Percentiles rank a stretch among this genome's conserved stretches.
Conservation (phyloP, 1,140 invertebrate species). For the Drosophila trapezifrons region DNA sequence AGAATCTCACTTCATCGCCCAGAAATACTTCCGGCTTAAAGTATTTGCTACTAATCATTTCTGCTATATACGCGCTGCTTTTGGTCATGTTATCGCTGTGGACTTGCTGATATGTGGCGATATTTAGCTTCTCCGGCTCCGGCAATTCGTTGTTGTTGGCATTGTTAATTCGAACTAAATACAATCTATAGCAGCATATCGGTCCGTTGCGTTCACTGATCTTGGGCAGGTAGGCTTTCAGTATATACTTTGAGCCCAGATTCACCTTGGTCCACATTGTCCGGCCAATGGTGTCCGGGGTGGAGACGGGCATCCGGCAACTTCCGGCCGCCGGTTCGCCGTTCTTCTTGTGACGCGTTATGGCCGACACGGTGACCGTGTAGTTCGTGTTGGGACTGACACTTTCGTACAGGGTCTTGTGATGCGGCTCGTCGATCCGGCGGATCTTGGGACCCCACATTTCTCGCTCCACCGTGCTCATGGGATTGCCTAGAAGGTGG, state of each 20-base stretch:
- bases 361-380: constrained; percentile 88
- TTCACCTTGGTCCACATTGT: constrained; percentile 90
- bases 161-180: constrained; percentile 89
- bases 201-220: constrained; percentile 93
- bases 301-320: constrained; percentile 87
- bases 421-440: constrained; percentile 85
- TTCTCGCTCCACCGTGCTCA: constrained; percentile 85
- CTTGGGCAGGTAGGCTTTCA: constrained; percentile 89
- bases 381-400: constrained; percentile 92
- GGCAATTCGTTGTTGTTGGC: constrained; percentile 87
- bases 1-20: constrained; percentile 86
- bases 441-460: constrained; percentile 87
- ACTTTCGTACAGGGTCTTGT: constrained; percentile 73
- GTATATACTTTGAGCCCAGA: constrained; percentile 88
- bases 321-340: constrained; percentile 87
- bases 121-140: constrained; percentile 87
- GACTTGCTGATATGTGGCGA: constrained; percentile 90
- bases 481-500: constrained; percentile 86
- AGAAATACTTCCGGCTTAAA: constrained; percentile 87
- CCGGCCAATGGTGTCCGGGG: constrained; percentile 87
- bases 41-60: constrained; percentile 89
- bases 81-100: constrained; percentile 85
- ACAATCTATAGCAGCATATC: constrained; percentile 93
- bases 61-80: constrained; percentile 91
- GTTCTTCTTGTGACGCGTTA: constrained; percentile 88